phyloP scores from a whole-genome alignment of 2,888 invertebrate species.

The Chorisops tibialis region DNA sequence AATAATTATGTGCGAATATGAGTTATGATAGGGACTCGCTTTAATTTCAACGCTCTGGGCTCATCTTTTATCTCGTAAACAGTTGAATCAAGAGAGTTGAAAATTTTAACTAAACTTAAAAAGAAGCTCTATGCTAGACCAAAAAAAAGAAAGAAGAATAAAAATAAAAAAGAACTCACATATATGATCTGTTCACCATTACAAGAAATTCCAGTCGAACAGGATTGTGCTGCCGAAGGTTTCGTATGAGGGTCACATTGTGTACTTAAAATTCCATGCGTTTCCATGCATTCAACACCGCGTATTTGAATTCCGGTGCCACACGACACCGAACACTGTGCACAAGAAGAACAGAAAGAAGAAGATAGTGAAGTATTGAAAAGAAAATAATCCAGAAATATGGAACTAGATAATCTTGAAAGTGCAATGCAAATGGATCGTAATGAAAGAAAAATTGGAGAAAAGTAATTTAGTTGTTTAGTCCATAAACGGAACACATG shows the following conservation, averaged over 20 bases:
- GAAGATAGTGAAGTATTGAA: neutral
- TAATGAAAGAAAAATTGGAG: constrained; percentile 19
- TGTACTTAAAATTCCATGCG: constrained; percentile 56
- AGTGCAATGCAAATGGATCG: neutral
- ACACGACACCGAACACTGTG: constrained; percentile 89
- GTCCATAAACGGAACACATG: constrained; percentile 26
- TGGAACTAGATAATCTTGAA: too few relatives aligned
- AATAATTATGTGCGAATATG: too few relatives aligned
- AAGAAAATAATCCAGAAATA: neutral
- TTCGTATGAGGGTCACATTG: constrained; percentile 65
- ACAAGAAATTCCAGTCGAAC: constrained; percentile 72
- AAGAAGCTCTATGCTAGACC: constrained; percentile 41
- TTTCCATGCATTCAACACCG: constrained; percentile 73
- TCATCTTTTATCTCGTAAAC: too few relatives aligned
- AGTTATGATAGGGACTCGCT: too few relatives aligned
- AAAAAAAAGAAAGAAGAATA: constrained; percentile 7
- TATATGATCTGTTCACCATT: constrained; percentile 47
- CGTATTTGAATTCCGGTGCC: constrained; percentile 83
- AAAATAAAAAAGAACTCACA: constrained; percentile 39
- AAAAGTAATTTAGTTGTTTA: too few relatives aligned
- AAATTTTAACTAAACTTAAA: too few relatives aligned
- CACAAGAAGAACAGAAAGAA: constrained; percentile 9
- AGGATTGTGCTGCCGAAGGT: constrained; percentile 68
- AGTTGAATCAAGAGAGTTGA: too few relatives aligned
- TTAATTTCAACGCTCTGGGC: too few relatives aligned